Percentiles rank a stretch among this genome's conserved stretches.
Conservation (phyloP, 2,797 vertebrate species). For the Pteronotus mesoamericanus region DNA sequence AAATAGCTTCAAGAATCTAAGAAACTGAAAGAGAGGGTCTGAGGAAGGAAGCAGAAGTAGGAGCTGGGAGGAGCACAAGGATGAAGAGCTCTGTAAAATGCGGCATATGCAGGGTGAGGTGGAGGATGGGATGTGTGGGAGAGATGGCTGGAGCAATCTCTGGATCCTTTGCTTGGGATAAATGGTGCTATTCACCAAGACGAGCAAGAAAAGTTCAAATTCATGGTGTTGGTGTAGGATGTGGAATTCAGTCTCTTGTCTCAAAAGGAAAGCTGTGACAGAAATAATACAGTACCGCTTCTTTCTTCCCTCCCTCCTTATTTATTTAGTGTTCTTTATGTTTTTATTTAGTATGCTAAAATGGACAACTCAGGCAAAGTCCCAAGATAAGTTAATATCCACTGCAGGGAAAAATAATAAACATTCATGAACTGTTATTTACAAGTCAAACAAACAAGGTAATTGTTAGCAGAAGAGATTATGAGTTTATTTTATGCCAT, state of each 20-base stretch:
- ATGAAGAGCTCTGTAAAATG: neutral
- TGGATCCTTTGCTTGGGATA: neutral
- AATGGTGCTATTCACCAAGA: neutral
- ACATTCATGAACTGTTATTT: neutral
- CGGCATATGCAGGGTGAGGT: rapidly evolving
- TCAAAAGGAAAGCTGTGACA: neutral
- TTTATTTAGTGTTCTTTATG: neutral
- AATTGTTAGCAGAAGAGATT: constrained; percentile 9
- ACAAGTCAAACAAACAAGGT: constrained; percentile 17
- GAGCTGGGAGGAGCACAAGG: neutral
- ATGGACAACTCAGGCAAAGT: neutral
- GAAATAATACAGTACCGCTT: neutral
- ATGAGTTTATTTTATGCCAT: constrained; percentile 11
- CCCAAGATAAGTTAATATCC: neutral
- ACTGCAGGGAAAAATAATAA: neutral
- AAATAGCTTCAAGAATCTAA: neutral
- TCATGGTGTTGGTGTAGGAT: neutral
- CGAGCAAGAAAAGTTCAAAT: neutral
- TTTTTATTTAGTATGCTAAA: neutral
- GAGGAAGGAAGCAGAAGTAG: neutral
- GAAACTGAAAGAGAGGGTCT: neutral
- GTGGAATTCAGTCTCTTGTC: neutral
- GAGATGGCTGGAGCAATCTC: neutral
- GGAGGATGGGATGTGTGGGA: neutral
- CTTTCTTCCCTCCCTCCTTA: neutral